Evolutionary conservation across 2,797 vertebrate species (phyloP).

Genomic region (Rhincodon typus): DNA sequence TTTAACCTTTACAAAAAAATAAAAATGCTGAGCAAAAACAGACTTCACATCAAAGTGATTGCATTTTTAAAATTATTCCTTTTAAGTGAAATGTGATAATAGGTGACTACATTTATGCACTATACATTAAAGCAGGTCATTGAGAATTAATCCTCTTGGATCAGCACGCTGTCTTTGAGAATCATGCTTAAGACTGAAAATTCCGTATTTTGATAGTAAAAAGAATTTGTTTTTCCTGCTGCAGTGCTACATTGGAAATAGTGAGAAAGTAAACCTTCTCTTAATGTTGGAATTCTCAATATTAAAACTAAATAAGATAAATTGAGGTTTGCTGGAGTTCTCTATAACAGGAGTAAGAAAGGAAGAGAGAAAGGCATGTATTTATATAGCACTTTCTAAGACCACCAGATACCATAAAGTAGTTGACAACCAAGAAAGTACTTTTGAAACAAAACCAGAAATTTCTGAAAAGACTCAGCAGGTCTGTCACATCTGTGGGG

Average conservation of each 20-base stretch:
- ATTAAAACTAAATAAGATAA: neutral
- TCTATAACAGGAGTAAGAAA: neutral
- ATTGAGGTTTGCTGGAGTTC: neutral
- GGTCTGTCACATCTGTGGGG: too few species aligned
- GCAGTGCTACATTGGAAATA: neutral
- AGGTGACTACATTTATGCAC: neutral
- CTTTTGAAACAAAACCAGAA: neutral
- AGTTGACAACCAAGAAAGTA: neutral
- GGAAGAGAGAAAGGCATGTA: neutral
- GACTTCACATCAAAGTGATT: slow-evolving; percentile 8
- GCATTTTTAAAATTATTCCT: neutral
- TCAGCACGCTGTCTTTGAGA: neutral
- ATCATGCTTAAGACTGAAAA: neutral
- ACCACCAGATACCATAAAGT: neutral
- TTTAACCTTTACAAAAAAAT: neutral
- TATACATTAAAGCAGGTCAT: neutral
- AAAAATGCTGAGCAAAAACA: neutral
- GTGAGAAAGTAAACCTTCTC: neutral
- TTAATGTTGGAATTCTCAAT: neutral
- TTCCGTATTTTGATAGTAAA: neutral
- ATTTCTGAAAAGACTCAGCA: too few species aligned
- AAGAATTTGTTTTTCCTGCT: neutral
- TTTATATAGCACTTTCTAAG: neutral
- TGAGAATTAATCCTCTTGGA: neutral
- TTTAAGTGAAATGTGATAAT: slow-evolving; percentile 17